Conservation (phyloP, 2,797 vertebrate species). For the Nannoperca australis region DNA sequence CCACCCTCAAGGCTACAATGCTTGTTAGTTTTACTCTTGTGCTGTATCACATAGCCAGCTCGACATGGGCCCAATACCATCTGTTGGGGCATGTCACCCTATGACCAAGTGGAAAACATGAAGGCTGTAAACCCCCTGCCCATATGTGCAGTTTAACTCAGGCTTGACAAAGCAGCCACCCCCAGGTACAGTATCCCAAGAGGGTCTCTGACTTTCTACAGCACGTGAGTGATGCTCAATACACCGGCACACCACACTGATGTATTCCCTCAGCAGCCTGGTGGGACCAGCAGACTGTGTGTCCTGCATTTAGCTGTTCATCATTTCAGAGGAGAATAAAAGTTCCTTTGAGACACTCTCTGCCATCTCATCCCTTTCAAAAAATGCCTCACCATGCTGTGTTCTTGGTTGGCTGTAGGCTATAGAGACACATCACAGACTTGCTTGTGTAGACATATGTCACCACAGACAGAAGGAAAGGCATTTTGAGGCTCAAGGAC, state of each 20-base stretch:
- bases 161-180: conserved; percentile 63
- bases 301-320: conserved; percentile 46
- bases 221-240: conserved; percentile 49
- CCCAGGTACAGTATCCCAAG: conserved; percentile 53
- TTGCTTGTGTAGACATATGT: conserved; percentile 56
- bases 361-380: conserved; percentile 54
- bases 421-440: conserved; percentile 53
- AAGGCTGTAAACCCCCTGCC: conserved; percentile 60
- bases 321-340: conserved; percentile 59
- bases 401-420: conserved; percentile 53
- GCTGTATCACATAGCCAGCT: conserved; percentile 35
- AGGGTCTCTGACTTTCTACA: conserved; percentile 40
- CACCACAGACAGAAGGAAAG: conserved; percentile 49
- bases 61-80: conserved; percentile 58
- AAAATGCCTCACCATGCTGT: conserved; percentile 31
- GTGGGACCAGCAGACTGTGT: conserved; percentile 34
- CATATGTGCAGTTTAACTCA: conserved; percentile 57
- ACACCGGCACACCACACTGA: conserved; percentile 5
- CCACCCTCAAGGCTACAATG: conserved; percentile 45
- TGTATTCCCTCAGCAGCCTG: conserved; percentile 35
- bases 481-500: conserved; percentile 53
- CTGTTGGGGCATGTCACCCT: conserved; percentile 59
- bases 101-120: conserved; percentile 57
- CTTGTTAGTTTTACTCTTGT: conserved; percentile 62
- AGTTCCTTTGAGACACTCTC: conserved; percentile 59